These are phyloP conservation scores for Sarcophaga bullata DNA, from an alignment of 1,140 invertebrate genomes.

Conservation along the genomic window DNA sequence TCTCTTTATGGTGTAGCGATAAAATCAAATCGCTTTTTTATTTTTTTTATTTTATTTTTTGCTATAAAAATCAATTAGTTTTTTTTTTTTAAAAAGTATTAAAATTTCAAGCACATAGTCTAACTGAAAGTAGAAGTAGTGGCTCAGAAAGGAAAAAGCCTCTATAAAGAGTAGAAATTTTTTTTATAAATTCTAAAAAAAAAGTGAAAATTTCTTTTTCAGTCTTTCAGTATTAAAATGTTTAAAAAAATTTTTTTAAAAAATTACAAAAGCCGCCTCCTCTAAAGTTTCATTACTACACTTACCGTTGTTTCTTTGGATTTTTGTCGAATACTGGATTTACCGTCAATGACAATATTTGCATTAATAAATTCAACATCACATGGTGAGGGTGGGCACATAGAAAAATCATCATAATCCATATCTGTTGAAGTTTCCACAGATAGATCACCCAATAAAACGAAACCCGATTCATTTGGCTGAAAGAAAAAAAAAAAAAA, in stretches of 20 bases:
- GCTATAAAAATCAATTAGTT: no score
- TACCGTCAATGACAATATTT: slow-evolving; percentile 89
- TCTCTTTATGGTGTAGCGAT: no score
- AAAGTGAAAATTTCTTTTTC: background rate
- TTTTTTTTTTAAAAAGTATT: no score
- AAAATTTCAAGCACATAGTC: no score
- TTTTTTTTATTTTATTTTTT: no score
- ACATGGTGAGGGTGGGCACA: slow-evolving; percentile 80
- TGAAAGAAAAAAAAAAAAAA: slow-evolving; percentile 54
- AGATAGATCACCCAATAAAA: slow-evolving; percentile 68
- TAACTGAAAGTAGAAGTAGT: no score
- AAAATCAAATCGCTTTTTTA: no score
- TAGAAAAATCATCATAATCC: slow-evolving; percentile 70
- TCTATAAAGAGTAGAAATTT: no score
- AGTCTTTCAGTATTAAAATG: background rate
- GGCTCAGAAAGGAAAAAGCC: no score
- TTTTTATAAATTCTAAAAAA: no score
- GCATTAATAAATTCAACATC: slow-evolving; percentile 86
- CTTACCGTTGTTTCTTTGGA: slow-evolving; percentile 68
- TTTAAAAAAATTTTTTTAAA: background rate
- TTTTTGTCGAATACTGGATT: slow-evolving; percentile 77
- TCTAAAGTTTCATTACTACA: background rate
- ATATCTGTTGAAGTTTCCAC: slow-evolving; percentile 74
- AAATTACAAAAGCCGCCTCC: no score
- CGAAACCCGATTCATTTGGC: slow-evolving; percentile 77